Percentiles rank a stretch among this genome's conserved stretches.
Evolutionary conservation across 2,888 invertebrate species (phyloP).

Genomic region (Didymodactylos carnosus): DNA sequence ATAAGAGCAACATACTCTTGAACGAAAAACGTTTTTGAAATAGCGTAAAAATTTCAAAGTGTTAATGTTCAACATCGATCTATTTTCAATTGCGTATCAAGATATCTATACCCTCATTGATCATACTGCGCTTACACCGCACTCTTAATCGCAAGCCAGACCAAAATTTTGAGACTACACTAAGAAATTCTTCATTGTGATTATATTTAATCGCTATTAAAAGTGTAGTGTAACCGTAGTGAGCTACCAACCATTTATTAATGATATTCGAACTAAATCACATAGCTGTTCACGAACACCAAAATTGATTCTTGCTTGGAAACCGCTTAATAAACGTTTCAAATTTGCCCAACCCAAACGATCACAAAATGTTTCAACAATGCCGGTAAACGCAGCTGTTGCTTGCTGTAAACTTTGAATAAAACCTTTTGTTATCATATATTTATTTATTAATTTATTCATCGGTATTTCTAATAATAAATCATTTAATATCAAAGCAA

Average conservation of each 20-base stretch:
- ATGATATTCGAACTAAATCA: slow-evolving; percentile 47
- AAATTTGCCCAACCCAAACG: slow-evolving; percentile 77
- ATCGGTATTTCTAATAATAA: slow-evolving; percentile 72
- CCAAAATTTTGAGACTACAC: too few relatives aligned
- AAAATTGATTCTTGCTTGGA: slow-evolving; percentile 77
- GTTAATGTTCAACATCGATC: too few relatives aligned
- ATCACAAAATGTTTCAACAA: slow-evolving; percentile 83
- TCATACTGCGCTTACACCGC: too few relatives aligned
- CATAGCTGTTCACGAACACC: slow-evolving; percentile 44
- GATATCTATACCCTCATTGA: too few relatives aligned
- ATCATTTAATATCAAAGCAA: slow-evolving; percentile 72
- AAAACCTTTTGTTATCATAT: slow-evolving; percentile 64
- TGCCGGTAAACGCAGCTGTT: slow-evolving; percentile 83
- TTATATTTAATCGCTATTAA: too few relatives aligned
- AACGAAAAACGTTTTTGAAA: too few relatives aligned
- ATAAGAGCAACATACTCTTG: too few relatives aligned
- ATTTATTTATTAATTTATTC: slow-evolving; percentile 57
- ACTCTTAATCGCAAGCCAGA: too few relatives aligned
- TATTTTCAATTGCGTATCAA: too few relatives aligned
- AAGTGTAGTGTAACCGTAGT: too few relatives aligned
- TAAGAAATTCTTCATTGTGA: too few relatives aligned
- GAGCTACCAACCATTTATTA: slow-evolving; percentile 56
- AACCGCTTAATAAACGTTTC: slow-evolving; percentile 67
- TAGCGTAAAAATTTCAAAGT: too few relatives aligned
- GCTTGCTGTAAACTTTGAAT: slow-evolving; percentile 81